Base-by-base conservation (phyloP, 2,797 vertebrate species). In the Labroides dimidiatus region DNA sequence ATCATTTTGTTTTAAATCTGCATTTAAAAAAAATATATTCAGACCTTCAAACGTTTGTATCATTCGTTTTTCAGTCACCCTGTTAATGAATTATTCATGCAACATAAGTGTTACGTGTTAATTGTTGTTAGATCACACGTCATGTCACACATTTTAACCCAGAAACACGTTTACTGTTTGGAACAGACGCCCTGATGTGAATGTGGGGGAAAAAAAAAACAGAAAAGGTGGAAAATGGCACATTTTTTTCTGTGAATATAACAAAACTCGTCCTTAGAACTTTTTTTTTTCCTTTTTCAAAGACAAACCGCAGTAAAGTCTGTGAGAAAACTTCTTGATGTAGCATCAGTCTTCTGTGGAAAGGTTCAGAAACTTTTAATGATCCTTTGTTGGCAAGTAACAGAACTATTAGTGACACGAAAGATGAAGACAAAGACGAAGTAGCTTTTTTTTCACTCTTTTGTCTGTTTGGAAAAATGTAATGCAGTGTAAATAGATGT, bases 341-440 rank as follows among this genome's bases (percentile, higher is more conserved):
- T 52, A 42, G 51, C 45, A 43, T 59, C 44, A 64, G 24, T 70
- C 71, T 59, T 81, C 69, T 74, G 59, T 33, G 59, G 70, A 78
- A 60, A 61, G 57, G 42, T 81, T 80, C 72, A 59, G 48, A 90
- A 93, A 92, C 84, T 89, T 93, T 93, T 91, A 93, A 92, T 87
- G 87, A 90, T 76, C 57, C 69, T 91, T 87, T 90, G 85, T 84
- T 88, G 77, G 68, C 66, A 88, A 87, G 87, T 87, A 58, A 83
- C 45, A 77, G 30, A 87, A 75, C 81, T 77, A 83, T 72, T 72
- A 67, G 66, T 77, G 79, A 84, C 78, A 91, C 59, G 56, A 80
- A 57, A 64, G 21, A 61, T 64, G 79, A 57, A 64, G 21, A 61
- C 64, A 69, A 51, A 72, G 15, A 68, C 17, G 64, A 57, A 61